These are phyloP conservation scores for Ornithorhynchus anatinus DNA, from an alignment of 2,113 vertebrate species.

Conservation along the genomic window DNA sequence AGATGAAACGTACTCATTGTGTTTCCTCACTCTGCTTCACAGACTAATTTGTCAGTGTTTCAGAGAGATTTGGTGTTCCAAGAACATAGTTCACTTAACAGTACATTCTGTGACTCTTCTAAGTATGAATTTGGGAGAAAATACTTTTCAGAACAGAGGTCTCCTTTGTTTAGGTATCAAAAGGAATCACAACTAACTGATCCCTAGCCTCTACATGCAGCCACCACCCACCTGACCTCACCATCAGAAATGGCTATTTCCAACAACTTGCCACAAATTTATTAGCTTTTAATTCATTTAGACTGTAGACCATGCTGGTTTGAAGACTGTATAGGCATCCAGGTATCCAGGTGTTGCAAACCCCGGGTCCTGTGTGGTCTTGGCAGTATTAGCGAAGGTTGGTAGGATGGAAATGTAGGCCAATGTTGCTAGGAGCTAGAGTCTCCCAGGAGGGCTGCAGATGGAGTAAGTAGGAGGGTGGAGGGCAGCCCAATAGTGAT, in stretches of 20 bases:
- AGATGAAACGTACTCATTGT: neutral
- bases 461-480: too few species aligned
- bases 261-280: neutral
- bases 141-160: neutral
- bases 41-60: neutral
- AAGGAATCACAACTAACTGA: neutral
- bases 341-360: too few species aligned
- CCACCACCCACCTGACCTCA: fast-evolving
- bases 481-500: too few species aligned
- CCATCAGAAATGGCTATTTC: neutral
- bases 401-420: too few species aligned
- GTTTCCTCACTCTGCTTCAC: neutral
- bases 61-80: neutral
- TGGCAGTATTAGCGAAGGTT: too few species aligned
- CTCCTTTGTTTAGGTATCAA: neutral
- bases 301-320: too few species aligned
- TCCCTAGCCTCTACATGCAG: neutral
- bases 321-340: too few species aligned
- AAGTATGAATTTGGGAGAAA: neutral
- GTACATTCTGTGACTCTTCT: neutral
- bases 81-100: neutral
- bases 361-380: too few species aligned
- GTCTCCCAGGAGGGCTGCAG: too few species aligned
- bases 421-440: too few species aligned
- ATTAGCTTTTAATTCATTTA: too few species aligned